Conservation (phyloP, 2,113 vertebrate species). For the Bubo bubo region DNA sequence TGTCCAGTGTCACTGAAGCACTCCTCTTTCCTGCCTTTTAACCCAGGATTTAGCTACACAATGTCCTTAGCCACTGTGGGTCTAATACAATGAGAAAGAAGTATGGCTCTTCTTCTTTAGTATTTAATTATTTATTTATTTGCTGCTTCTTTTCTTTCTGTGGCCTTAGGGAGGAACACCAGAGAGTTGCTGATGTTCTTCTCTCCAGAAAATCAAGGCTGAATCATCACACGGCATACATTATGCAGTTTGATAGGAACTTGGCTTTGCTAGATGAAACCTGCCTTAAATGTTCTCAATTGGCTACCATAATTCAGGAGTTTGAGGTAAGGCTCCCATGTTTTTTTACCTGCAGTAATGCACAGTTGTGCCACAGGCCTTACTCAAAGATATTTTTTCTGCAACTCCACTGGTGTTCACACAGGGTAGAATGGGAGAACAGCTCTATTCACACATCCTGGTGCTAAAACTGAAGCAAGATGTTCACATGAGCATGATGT, state of each 20-base stretch:
- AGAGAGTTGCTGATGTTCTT: constrained; percentile 89
- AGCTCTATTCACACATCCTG: background rate
- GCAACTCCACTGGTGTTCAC: background rate
- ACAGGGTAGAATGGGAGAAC: background rate
- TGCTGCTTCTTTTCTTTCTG: background rate
- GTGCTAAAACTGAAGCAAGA: background rate
- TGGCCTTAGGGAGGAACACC: constrained; percentile 85
- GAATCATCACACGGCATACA: constrained; percentile 84
- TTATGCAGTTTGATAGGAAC: constrained; percentile 88
- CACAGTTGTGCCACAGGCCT: background rate
- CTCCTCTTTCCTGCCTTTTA: background rate
- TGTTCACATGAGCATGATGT: background rate
- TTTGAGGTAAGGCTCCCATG: constrained; percentile 84
- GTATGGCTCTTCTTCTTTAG: background rate
- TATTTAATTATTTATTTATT: background rate
- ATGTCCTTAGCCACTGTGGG: background rate
- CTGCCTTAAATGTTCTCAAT: constrained; percentile 78
- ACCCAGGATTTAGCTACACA: background rate
- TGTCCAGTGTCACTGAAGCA: background rate
- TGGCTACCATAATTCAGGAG: constrained; percentile 79
- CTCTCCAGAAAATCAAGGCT: constrained; percentile 84
- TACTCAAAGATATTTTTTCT: background rate
- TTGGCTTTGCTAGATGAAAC: constrained; percentile 85
- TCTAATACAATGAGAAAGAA: background rate
- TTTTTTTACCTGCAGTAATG: background rate